Evolutionary conservation across 1,140 invertebrate genomes (phyloP).

Genomic region (Pentalonia nigronervosa): DNA sequence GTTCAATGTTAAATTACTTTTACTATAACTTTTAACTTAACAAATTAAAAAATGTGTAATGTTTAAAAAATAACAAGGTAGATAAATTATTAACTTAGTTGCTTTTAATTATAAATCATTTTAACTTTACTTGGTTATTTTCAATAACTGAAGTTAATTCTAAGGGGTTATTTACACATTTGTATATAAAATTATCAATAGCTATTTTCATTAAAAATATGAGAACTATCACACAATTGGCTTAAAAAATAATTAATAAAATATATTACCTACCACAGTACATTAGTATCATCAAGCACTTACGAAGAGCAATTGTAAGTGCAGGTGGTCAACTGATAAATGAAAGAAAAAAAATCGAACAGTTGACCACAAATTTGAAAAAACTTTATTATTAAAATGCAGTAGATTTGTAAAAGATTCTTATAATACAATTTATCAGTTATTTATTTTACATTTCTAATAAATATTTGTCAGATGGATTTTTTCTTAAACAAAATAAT

Average conservation of each 20-base stretch:
- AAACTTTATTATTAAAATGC: neutral
- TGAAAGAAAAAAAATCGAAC: neutral
- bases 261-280: neutral
- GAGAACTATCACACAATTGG: neutral
- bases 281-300: neutral
- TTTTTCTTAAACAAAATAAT: too few relatives aligned
- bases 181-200: neutral
- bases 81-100: neutral
- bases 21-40: neutral
- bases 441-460: neutral
- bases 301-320: neutral
- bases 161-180: neutral
- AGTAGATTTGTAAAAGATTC: neutral
- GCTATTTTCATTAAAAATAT: neutral
- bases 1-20: neutral
- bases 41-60: neutral
- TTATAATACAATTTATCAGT: neutral
- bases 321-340: neutral
- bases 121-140: neutral
- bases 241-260: neutral
- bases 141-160: neutral
- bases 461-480: too few relatives aligned
- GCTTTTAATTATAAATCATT: neutral
- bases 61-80: neutral
- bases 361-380: neutral